Evolutionary conservation across 1,140 invertebrate species (phyloP).

Genomic region (Melitaea cinxia): DNA sequence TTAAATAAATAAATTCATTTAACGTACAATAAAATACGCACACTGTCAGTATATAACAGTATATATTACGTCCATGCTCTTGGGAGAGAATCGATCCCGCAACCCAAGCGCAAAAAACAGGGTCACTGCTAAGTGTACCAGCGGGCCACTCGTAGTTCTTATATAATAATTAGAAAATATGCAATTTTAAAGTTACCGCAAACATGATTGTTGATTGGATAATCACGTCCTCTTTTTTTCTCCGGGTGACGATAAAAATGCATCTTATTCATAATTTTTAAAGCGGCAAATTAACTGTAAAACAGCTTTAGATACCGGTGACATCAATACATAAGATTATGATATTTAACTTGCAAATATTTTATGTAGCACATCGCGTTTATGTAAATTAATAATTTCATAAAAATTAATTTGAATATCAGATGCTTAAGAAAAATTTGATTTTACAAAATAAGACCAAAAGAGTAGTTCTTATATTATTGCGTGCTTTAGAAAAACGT

Average conservation of each 20-base stretch:
- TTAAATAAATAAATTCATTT: too few relatives aligned
- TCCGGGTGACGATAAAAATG: background rate
- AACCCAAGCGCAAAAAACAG: too few relatives aligned
- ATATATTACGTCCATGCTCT: too few relatives aligned
- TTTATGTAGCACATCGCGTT: background rate
- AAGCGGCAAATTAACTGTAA: constrained; percentile 11
- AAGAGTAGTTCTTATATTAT: background rate
- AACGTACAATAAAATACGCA: too few relatives aligned
- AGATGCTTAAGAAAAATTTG: background rate
- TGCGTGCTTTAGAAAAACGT: background rate
- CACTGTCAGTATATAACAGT: too few relatives aligned
- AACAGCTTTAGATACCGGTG: constrained; percentile 2
- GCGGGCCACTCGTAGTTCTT: too few relatives aligned
- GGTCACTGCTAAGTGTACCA: too few relatives aligned
- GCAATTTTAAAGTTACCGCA: too few relatives aligned
- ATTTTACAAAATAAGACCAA: background rate
- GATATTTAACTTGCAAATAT: constrained; percentile 11
- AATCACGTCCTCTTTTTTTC: background rate
- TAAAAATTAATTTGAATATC: background rate
- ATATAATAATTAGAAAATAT: too few relatives aligned
- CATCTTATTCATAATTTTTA: background rate
- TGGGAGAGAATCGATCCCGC: too few relatives aligned
- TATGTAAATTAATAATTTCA: background rate
- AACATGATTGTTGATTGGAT: background rate
- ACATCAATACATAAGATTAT: constrained; percentile 26